Evolutionary conservation across 2,888 invertebrate genomes (phyloP), one percentile per base, ranked within the genome.

Genomic region (Ophioninae sp.): DNA sequence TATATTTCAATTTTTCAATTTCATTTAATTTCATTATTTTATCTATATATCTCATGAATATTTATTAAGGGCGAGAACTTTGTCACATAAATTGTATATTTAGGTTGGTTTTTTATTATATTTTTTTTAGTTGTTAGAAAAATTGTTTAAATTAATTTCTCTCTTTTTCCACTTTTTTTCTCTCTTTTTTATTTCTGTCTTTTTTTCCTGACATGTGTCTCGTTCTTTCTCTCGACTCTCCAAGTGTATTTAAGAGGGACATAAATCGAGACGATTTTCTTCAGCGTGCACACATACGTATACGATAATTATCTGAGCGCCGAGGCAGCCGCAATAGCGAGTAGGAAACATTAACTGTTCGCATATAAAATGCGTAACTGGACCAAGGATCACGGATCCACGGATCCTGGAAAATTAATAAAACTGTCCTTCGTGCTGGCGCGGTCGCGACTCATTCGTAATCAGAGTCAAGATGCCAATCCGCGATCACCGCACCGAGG

Each of bases 371-470:
- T 51, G 69, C 74, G 77, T 78, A 87, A 82, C 74, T 85, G 83
- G 86, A 83, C 79, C 87, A 86, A 85, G 85, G 87, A 85, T 87
- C 86, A 85, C 85, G 84, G 87, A 87, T 87, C 87, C 84, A 85
- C 83, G 83, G 63, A 51, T 61, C 75, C 73, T 73, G 63, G 85
- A 86, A 86, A 87, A 87, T 86, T 83, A 87, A 87, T 86, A 84
- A 84, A 72, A 83, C 65, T 77, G 72, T 65, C 84, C 72, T 86
- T 75, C 80, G 84, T 71, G 56, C 39, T 61, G 65, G 51, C 56
- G 75, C 30, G 7, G 39, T 39, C 39, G 39, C 63, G 59, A 65
- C 39, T 59, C n/a, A 59, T 59, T 59, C 8, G 23, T 23, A 23
- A 30, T 22, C 22, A 63, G 8, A 22, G 22, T 22, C 22, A 63